These are phyloP conservation scores for Lithobates sylvaticus DNA, from an alignment of 2,797 vertebrate genomes.

Conservation along the genomic window DNA sequence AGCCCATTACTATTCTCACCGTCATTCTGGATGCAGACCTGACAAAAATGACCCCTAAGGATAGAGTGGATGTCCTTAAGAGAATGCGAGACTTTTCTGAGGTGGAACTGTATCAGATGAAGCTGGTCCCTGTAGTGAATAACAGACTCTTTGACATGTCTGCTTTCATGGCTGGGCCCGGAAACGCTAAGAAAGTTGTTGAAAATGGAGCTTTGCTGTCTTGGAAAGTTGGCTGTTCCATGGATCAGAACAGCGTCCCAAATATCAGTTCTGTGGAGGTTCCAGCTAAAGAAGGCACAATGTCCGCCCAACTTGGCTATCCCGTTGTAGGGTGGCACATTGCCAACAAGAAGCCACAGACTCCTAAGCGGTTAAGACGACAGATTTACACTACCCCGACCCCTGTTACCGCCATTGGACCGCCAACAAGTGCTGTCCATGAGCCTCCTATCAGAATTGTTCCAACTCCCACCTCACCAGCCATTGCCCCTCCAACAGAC, in stretches of 20 bases:
- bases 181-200: slow-evolving; percentile 97
- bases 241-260: slow-evolving; percentile 92
- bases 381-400: slow-evolving; percentile 93
- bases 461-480: slow-evolving; percentile 92
- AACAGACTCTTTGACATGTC: slow-evolving; percentile 98
- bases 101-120: slow-evolving; percentile 89
- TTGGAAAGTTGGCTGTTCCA: slow-evolving; percentile 94
- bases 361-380: slow-evolving; percentile 89
- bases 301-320: slow-evolving; percentile 93
- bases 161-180: slow-evolving; percentile 97
- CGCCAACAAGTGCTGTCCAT: slow-evolving; percentile 86
- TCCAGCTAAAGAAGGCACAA: slow-evolving; percentile 92
- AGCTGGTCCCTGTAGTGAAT: slow-evolving; percentile 95
- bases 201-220: slow-evolving; percentile 96
- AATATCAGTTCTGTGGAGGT: slow-evolving; percentile 89
- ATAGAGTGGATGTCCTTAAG: slow-evolving; percentile 88
- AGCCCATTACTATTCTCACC: slow-evolving; percentile 91
- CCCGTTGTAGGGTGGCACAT: slow-evolving; percentile 99
- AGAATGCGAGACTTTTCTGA: slow-evolving; percentile 91
- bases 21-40: slow-evolving; percentile 96
- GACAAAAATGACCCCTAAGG: slow-evolving; percentile 93
- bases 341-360: slow-evolving; percentile 93
- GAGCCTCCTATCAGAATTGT: slow-evolving; percentile 90
- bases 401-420: slow-evolving; percentile 82
- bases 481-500: slow-evolving; percentile 91